Evolutionary conservation across 2,113 vertebrate genomes (phyloP), one percentile per base, ranked within the genome.

Genomic region (Myrmecophaga tridactyla): DNA sequence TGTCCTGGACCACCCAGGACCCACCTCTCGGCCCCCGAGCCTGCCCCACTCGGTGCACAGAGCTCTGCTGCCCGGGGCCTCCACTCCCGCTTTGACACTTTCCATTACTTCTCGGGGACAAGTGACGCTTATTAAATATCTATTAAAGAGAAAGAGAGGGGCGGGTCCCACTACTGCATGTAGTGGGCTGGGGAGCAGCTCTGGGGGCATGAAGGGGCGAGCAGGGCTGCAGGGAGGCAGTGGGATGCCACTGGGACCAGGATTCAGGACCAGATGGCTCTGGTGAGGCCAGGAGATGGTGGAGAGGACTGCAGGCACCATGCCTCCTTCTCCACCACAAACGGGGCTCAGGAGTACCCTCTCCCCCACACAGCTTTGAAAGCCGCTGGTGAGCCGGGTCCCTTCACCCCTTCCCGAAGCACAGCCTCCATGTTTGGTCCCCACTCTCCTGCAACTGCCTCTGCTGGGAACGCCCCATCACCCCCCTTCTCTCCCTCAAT

Each of bases 141-240:
- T n/a, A n/a, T n/a, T n/a, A n/a, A n/a, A n/a, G n/a, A n/a, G n/a
- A n/a, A n/a, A n/a, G n/a, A n/a, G n/a, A n/a, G n/a, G n/a, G n/a
- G n/a, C n/a, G n/a, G n/a, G n/a, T n/a, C n/a, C n/a, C 27, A 36
- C 14, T 4, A 11, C 60, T 39, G 39, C 18, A 1, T 29, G 43
- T 3, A n/a, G 6, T 6, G 20, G 2, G 0, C 0, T 0, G 1
- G 6, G 34, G 39, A 4, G 58, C 3, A 0, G 21, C 58, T 18
- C 7, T 21, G 53, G 53, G 46, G 58, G 39, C 53, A 18, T 20
- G 18, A 27, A 46, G 82, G 18, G 46, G 1, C 2, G 1, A 5
- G 21, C 36, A 15, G 13, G 70, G 67, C 29, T 1, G 12, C 86
- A 41, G 48, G 23, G 23, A 41, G 39, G 6, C n/a, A 5, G 25